A percentile compares a stretch with the other conserved stretches of the same genome.
Conservation (phyloP, 2,797 vertebrate genomes). For the Anabas testudineus region DNA sequence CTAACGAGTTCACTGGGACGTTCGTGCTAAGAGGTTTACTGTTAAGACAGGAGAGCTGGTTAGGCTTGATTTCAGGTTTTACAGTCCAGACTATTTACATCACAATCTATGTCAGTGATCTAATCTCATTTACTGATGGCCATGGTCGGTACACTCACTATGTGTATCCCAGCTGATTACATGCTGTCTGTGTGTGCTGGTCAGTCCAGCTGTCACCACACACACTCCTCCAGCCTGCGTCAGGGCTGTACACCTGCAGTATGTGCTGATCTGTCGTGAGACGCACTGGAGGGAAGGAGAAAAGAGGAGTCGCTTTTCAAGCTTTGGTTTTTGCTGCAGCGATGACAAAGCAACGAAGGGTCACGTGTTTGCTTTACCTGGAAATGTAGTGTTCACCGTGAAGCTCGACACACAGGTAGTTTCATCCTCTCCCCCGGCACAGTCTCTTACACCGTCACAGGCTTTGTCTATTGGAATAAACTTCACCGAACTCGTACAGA, state of each 20-base stretch:
- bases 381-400: slow-evolving; percentile 75
- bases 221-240: slow-evolving; percentile 84
- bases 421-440: slow-evolving; percentile 89
- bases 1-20: slow-evolving; percentile 45
- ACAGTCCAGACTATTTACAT: slow-evolving; percentile 1
- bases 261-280: slow-evolving; percentile 80
- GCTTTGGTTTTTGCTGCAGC: not conserved
- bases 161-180: slow-evolving; percentile 89
- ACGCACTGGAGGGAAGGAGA: slow-evolving; percentile 81
- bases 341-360: slow-evolving; percentile 3
- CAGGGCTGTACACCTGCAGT: slow-evolving; percentile 85
- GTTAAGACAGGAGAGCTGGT: slow-evolving; percentile 13
- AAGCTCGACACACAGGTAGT: slow-evolving; percentile 78
- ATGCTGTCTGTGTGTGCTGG: slow-evolving; percentile 83
- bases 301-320: slow-evolving; percentile 4
- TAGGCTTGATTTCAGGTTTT: slow-evolving; percentile 15
- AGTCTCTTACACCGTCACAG: slow-evolving; percentile 88
- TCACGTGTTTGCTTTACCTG: slow-evolving; percentile 69
- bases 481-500: slow-evolving; percentile 86
- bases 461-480: slow-evolving; percentile 84
- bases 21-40: slow-evolving; percentile 61
- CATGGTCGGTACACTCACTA: slow-evolving; percentile 76
- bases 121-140: not conserved
- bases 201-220: slow-evolving; percentile 87
- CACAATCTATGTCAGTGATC: not conserved